Conservation (phyloP, 2,888 invertebrate species). For the Temnothorax rugatulus region DNA sequence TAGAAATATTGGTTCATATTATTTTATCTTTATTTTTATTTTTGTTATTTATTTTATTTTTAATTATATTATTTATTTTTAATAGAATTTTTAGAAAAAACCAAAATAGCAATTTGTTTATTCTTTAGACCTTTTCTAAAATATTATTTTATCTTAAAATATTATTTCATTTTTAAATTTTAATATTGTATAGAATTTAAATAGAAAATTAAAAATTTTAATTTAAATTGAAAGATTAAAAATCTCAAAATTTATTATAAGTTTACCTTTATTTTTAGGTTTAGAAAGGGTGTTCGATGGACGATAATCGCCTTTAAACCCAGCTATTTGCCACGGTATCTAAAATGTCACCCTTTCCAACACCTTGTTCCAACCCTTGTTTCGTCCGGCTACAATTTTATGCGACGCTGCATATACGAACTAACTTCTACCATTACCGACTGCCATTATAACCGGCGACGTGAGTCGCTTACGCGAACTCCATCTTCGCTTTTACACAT, state of each 20-base stretch:
- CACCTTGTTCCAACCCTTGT: not conserved
- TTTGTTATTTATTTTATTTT: not conserved
- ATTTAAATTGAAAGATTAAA: no score
- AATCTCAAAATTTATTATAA: no score
- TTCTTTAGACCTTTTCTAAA: no score
- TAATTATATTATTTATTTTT: not conserved
- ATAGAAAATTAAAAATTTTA: no score
- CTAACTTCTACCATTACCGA: constrained; percentile 32
- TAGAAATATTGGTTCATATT: not conserved
- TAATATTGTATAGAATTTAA: no score
- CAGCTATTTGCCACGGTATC: not conserved
- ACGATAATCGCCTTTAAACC: not conserved
- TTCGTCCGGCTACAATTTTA: constrained; percentile 19
- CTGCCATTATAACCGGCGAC: constrained; percentile 34
- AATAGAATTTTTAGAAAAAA: not conserved
- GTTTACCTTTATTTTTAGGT: not conserved
- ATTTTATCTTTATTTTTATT: not conserved
- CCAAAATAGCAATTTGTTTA: not conserved
- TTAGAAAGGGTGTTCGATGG: not conserved
- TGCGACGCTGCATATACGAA: constrained; percentile 15
- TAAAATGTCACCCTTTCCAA: not conserved
- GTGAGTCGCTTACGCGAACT: constrained; percentile 33
- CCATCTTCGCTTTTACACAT: not conserved
- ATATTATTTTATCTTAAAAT: no score
- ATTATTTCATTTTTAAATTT: no score